Evolutionary conservation across 2,888 invertebrate species (phyloP), one percentile per base, ranked within the genome.

Genomic region (Vandiemenella viatica): DNA sequence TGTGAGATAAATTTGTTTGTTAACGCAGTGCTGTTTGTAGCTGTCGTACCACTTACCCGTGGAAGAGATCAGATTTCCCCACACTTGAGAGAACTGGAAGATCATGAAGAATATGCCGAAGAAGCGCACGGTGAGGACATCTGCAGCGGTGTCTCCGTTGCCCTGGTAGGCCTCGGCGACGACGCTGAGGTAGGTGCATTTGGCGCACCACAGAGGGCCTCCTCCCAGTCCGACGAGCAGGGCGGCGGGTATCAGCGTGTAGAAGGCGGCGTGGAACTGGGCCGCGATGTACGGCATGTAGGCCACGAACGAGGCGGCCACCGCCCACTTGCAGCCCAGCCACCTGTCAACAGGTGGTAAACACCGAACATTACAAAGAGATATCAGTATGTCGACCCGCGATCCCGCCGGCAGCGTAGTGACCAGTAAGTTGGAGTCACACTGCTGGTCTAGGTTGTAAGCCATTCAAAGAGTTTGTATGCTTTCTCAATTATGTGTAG

Each of bases 81-180:
- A 88, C 43, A 93, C 86, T 70, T 92, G 87, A n/a, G 92, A 87
- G 74, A 90, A 82, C 66, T 93, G 92, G 65, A 90, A 93, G 64
- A 93, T 86, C 80, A 92, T 87, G 73, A 93, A 96, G 71, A 96
- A 96, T 5, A 92, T 74, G 0, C 95, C 95, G 63, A 95, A 95
- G 69, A 93, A 93, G 58, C 88, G 73, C 10, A 89, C 87, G 42
- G 19, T 21, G 10, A 42, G 18, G 5, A 87, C 80, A 54, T 90
- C 86, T 5, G 20, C 50, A n/a, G 3, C 3, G 18, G 74, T 65
- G 1, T 80, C 73, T 13, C 80, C 79, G 0, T 80, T 78, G 44
- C 87, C 66, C 57, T 76, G 75, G 61, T 91, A 87, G 1, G 87
- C 82, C 60, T 87, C 84, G 48, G 80, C 77, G 48, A 77, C 83